A percentile compares a stretch with the other conserved stretches of the same genome.
phyloP scores from a whole-genome alignment of 1,140 invertebrate genomes.

The Scylla paramamosain region DNA sequence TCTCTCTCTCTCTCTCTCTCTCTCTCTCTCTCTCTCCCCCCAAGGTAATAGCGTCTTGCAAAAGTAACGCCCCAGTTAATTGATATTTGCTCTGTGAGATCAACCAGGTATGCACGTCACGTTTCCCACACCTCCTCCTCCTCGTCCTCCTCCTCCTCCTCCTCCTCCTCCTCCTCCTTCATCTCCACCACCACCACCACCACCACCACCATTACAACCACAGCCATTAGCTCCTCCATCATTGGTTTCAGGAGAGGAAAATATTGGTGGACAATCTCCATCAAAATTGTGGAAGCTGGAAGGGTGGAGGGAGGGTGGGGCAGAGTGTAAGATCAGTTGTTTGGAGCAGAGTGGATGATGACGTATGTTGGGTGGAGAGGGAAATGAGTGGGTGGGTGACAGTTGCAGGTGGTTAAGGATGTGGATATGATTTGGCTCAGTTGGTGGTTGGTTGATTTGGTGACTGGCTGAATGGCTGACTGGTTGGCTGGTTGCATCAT shows the following conservation, averaged over 20 bases:
- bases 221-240: background rate
- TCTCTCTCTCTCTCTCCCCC: slow-evolving; percentile 57
- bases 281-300: background rate
- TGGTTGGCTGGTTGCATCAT: background rate
- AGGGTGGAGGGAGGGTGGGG: background rate
- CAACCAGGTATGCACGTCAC: background rate
- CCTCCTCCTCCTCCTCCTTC: background rate
- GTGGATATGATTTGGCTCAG: background rate
- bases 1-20: slow-evolving; percentile 8
- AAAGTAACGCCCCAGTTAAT: background rate
- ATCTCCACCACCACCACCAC: background rate
- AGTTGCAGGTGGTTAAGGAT: no score
- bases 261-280: no score
- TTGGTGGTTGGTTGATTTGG: background rate
- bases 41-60: background rate
- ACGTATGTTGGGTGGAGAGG: background rate
- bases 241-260: background rate
- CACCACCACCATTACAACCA: background rate
- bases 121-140: background rate
- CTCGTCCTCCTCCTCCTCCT: background rate
- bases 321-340: background rate
- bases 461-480: background rate
- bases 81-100: background rate
- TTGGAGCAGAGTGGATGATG: background rate
- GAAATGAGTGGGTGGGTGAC: background rate